Percentiles rank a stretch among this genome's conserved stretches.
Conservation (phyloP, 2,113 vertebrate species). For the Strix uralensis region DNA sequence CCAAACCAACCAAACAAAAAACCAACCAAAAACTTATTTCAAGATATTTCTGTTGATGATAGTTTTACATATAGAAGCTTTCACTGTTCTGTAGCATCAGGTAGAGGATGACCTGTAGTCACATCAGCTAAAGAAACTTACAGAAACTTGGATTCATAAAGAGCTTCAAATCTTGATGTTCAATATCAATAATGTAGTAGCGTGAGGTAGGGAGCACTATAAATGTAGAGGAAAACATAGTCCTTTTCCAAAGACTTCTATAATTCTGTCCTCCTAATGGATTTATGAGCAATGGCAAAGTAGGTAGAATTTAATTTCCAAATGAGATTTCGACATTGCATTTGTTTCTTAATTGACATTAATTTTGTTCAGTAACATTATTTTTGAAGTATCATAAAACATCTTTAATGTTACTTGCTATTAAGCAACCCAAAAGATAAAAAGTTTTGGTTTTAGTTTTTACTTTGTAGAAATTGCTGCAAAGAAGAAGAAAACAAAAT, state of each 20-base stretch:
- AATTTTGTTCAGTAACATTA: neutral
- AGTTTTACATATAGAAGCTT: neutral
- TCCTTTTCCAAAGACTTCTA: neutral
- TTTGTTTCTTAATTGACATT: neutral
- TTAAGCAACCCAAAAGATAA: neutral
- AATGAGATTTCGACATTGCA: neutral
- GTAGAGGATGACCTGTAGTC: neutral
- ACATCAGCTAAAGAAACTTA: neutral
- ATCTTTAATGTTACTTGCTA: neutral
- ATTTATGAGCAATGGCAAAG: neutral
- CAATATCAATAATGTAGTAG: neutral
- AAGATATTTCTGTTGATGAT: neutral
- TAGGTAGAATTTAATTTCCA: neutral
- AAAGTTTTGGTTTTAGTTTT: neutral
- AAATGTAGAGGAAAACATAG: neutral
- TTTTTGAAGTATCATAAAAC: neutral
- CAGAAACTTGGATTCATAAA: neutral
- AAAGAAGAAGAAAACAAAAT: neutral
- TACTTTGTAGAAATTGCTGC: neutral
- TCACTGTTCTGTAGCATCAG: neutral
- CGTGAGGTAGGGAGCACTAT: neutral
- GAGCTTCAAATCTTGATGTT: neutral
- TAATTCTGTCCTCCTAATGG: neutral
- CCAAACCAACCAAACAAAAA: neutral
- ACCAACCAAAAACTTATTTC: neutral